Percentiles rank a stretch among this genome's conserved stretches.
Conservation (phyloP, 2,113 vertebrate species). For the Neotragus pygmaeus region DNA sequence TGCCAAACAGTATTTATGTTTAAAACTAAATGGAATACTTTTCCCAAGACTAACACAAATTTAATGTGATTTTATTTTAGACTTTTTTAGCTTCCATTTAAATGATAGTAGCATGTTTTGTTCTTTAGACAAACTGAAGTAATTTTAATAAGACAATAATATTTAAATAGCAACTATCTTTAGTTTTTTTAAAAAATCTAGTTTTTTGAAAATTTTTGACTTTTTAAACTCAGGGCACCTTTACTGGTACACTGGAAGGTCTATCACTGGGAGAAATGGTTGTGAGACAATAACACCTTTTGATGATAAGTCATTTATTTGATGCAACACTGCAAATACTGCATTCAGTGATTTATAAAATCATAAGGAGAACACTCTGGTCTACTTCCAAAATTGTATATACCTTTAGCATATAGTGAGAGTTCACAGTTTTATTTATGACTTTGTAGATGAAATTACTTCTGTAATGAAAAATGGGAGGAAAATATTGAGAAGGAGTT, state of each 20-base stretch:
- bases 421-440: constrained; percentile 40
- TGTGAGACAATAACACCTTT: background rate
- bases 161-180: background rate
- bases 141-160: constrained; percentile 5
- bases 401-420: background rate
- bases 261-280: background rate
- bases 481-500: constrained; percentile 16
- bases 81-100: constrained; percentile 1
- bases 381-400: constrained; percentile 9
- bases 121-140: background rate
- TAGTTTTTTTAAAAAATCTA: background rate
- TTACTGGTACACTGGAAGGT: background rate
- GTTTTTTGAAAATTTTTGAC: background rate
- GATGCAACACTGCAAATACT: background rate
- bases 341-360: background rate
- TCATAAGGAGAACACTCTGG: background rate
- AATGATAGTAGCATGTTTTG: background rate
- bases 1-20: background rate
- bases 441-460: constrained; percentile 54
- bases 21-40: constrained; percentile 26
- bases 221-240: background rate
- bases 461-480: constrained; percentile 36
- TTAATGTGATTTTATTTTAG: constrained; percentile 30
- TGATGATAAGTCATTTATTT: background rate
- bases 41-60: background rate